Evolutionary conservation across 2,113 vertebrate genomes (phyloP).

Genomic region (Corythaeola cristata): DNA sequence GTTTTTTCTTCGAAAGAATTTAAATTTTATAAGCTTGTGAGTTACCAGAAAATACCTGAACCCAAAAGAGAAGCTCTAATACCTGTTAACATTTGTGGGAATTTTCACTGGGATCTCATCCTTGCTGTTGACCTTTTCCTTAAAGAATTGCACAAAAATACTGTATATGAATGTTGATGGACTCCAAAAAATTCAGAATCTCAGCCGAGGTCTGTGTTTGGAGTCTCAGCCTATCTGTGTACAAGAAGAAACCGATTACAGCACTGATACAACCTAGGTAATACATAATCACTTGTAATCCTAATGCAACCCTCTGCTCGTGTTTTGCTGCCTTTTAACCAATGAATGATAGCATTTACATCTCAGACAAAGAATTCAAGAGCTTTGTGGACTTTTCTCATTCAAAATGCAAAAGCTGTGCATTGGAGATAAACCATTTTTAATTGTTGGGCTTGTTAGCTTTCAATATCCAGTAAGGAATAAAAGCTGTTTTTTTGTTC

Average conservation of each 20-base stretch:
- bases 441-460: not conserved
- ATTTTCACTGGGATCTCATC: not conserved
- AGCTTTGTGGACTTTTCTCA: not conserved
- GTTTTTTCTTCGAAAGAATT: not conserved
- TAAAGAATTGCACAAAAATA: not conserved
- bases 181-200: not conserved
- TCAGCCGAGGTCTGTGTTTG: not conserved
- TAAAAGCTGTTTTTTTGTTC: not conserved
- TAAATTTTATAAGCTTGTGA: not conserved
- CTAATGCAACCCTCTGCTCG: not conserved
- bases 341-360: not conserved
- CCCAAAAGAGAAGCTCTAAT: not conserved
- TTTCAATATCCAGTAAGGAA: not conserved
- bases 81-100: not conserved
- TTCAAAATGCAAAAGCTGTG: not conserved
- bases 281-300: conserved; percentile 63
- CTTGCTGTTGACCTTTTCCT: not conserved
- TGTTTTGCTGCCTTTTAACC: conserved; percentile 27
- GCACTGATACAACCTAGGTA: conserved; percentile 9
- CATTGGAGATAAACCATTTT: not conserved
- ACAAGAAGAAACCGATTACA: conserved; percentile 41
- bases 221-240: not conserved
- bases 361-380: not conserved
- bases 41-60: not conserved
- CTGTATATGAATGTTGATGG: not conserved